These are phyloP conservation scores for Callimorpha dominula DNA, from an alignment of 2,888 invertebrate genomes.

Conservation along the genomic window DNA sequence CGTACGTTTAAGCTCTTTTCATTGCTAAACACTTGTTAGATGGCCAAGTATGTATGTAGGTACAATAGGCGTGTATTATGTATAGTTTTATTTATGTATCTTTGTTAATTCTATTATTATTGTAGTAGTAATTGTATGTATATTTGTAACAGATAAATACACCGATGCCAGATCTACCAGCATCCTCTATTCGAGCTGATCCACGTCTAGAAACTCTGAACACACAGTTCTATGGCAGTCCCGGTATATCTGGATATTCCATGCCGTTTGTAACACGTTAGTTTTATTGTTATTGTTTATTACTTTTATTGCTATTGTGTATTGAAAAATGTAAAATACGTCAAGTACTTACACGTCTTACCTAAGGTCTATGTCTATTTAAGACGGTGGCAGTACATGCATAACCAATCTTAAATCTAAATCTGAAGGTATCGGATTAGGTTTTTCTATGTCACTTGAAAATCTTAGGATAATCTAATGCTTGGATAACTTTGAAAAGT, in stretches of 20 bases:
- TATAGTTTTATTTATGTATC: not conserved
- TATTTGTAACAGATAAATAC: conserved; percentile 56
- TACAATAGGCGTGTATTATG: not conserved
- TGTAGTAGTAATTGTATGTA: not conserved
- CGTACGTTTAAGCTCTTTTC: too few relatives aligned
- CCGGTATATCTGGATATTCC: conserved; percentile 65
- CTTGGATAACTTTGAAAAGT: too few relatives aligned
- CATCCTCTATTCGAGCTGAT: conserved; percentile 73
- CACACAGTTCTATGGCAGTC: conserved; percentile 74
- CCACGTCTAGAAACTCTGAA: conserved; percentile 73
- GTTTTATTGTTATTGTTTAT: conserved; percentile 34
- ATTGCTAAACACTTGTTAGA: too few relatives aligned
- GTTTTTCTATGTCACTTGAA: not conserved
- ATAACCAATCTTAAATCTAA: not conserved
- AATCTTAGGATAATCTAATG: too few relatives aligned
- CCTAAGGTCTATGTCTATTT: too few relatives aligned
- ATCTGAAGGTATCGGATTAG: not conserved
- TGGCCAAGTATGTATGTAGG: too few relatives aligned
- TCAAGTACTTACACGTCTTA: too few relatives aligned
- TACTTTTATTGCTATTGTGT: too few relatives aligned
- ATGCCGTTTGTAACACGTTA: conserved; percentile 72
- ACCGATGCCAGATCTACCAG: conserved; percentile 58
- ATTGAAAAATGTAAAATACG: too few relatives aligned
- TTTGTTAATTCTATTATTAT: not conserved
- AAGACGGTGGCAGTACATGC: too few relatives aligned